A percentile compares a stretch with the other conserved stretches of the same genome.
phyloP scores from a whole-genome alignment of 1,140 invertebrate genomes.

The Papilio xuthus region DNA sequence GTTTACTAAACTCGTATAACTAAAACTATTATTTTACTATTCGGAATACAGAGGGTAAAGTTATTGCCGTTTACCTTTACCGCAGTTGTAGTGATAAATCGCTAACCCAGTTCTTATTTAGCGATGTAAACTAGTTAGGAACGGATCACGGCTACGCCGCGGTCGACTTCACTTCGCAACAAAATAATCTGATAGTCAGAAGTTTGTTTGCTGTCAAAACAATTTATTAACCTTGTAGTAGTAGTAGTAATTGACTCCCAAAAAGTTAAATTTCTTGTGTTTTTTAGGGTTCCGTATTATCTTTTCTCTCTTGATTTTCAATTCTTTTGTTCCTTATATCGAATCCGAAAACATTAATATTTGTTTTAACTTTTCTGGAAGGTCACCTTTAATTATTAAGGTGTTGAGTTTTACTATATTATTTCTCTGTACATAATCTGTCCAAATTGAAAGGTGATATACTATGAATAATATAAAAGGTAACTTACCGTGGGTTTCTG shows the following conservation, averaged over 20 bases:
- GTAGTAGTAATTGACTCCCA: background rate
- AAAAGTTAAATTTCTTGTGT: too few species aligned
- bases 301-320: too few species aligned
- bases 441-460: too few species aligned
- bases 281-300: too few species aligned
- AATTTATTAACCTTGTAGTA: background rate
- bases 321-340: too few species aligned
- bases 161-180: conserved; percentile 8
- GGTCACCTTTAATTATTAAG: too few species aligned
- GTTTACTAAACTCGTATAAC: background rate
- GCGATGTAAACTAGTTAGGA: conserved; percentile 16
- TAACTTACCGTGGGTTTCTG: too few species aligned
- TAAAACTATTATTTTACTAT: background rate
- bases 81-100: conserved; percentile 22
- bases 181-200: background rate
- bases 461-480: background rate
- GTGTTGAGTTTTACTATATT: too few species aligned
- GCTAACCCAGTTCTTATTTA: conserved; percentile 14
- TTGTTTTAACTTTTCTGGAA: too few species aligned
- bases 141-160: background rate
- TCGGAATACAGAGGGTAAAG: conserved; percentile 11
- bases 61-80: background rate
- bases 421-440: too few species aligned
- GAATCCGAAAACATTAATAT: too few species aligned
- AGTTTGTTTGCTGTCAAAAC: background rate